phyloP scores from a whole-genome alignment of 2,113 vertebrate genomes.

The Cricetomys ansorgei region DNA sequence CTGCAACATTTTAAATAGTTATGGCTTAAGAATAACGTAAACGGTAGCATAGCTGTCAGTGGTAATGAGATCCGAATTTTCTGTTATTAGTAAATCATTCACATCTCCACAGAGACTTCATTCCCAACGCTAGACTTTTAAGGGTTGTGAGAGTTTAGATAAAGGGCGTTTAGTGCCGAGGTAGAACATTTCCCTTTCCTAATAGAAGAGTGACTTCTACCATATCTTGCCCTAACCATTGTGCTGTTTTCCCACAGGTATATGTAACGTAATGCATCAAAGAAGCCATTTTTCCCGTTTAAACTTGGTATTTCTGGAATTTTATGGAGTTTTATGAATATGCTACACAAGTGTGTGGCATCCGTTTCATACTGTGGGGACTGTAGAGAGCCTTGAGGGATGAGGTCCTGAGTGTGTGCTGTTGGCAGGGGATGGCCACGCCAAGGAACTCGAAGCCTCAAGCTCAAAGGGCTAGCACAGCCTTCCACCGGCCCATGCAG shows the following conservation, averaged over 20 bases:
- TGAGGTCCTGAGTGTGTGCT: neutral
- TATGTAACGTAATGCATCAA: constrained; percentile 66
- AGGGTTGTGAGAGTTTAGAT: constrained; percentile 60
- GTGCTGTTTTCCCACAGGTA: constrained; percentile 60
- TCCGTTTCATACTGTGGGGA: neutral
- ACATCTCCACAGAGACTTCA: constrained; percentile 79
- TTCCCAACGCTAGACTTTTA: constrained; percentile 68
- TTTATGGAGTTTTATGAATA: constrained; percentile 31
- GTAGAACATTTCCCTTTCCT: constrained; percentile 52
- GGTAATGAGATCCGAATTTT: constrained; percentile 79
- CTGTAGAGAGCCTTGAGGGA: neutral
- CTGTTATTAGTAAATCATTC: constrained; percentile 81
- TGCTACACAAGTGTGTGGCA: constrained; percentile 39
- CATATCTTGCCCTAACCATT: constrained; percentile 32
- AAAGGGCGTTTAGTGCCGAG: constrained; percentile 75
- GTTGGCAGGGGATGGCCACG: neutral
- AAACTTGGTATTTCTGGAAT: constrained; percentile 7
- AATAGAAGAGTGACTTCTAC: constrained; percentile 56
- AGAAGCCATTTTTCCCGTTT: constrained; percentile 25
- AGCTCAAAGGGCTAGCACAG: too few relatives aligned
- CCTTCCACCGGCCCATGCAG: too few relatives aligned
- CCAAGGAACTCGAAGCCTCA: neutral
- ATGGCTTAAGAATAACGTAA: constrained; percentile 73
- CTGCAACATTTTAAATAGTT: constrained; percentile 72
- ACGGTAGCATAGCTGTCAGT: constrained; percentile 67